Percentiles rank a stretch among this genome's conserved stretches.
These are phyloP conservation scores for Lasioglossum leucozonium DNA, from an alignment of 2,888 invertebrate genomes.

Conservation along the genomic window DNA sequence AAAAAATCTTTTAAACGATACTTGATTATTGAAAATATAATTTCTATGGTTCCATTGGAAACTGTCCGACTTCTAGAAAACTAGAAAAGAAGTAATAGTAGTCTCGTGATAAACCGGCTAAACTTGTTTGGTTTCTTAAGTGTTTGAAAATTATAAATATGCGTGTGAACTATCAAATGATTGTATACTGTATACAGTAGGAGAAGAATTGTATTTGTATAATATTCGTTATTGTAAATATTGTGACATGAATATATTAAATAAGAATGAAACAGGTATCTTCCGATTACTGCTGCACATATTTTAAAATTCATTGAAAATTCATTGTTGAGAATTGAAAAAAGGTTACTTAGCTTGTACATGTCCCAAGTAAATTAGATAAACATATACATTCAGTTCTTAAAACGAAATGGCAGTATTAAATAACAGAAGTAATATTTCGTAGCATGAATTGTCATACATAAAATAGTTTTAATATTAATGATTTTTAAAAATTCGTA, in stretches of 20 bases:
- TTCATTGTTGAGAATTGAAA: slow-evolving; percentile 17
- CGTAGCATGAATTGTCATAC: slow-evolving; percentile 50
- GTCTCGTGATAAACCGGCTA: neutral
- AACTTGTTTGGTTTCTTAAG: slow-evolving; percentile 30
- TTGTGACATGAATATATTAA: slow-evolving; percentile 48
- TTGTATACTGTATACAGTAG: slow-evolving; percentile 20
- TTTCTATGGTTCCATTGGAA: slow-evolving; percentile 23
- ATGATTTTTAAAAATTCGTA: slow-evolving; percentile 27
- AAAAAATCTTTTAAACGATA: slow-evolving; percentile 25
- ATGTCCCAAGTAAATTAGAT: slow-evolving; percentile 18
- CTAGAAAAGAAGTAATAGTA: slow-evolving; percentile 15
- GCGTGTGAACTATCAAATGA: slow-evolving; percentile 40
- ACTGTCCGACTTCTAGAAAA: neutral
- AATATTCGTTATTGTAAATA: slow-evolving; percentile 58
- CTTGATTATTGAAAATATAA: slow-evolving; percentile 33
- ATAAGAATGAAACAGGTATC: slow-evolving; percentile 33
- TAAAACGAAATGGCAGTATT: slow-evolving; percentile 44
- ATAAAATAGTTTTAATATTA: slow-evolving; percentile 35
- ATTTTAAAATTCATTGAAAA: slow-evolving; percentile 28
- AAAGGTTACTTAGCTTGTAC: slow-evolving; percentile 6
- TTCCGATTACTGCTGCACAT: slow-evolving; percentile 27
- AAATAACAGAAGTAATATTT: slow-evolving; percentile 44
- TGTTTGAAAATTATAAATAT: slow-evolving; percentile 45
- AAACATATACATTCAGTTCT: slow-evolving; percentile 34
- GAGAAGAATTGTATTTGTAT: slow-evolving; percentile 50